These are phyloP conservation scores for Megaleporinus macrocephalus DNA, from an alignment of 2,113 vertebrate species.

Conservation along the genomic window DNA sequence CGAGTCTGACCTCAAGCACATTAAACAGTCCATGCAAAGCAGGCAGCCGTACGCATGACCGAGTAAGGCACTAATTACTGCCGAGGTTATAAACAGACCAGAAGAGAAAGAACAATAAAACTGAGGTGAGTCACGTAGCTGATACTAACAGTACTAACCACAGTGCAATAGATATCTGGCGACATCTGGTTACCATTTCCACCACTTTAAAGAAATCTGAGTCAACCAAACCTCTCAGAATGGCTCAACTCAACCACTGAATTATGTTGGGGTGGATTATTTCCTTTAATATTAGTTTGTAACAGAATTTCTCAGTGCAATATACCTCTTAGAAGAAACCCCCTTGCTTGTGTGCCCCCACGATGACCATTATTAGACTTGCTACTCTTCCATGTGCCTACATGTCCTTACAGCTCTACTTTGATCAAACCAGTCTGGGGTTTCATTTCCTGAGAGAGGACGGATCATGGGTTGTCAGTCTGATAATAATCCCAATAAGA, in stretches of 20 bases:
- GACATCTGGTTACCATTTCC: too few relatives aligned
- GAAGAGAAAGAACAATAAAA: background rate
- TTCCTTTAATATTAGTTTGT: background rate
- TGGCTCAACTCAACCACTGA: too few relatives aligned
- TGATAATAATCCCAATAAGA: background rate
- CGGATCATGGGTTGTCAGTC: background rate
- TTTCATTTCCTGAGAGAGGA: background rate
- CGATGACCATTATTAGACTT: background rate
- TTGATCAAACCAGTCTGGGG: background rate
- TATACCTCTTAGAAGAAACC: background rate
- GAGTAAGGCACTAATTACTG: too few relatives aligned
- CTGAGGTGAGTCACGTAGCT: background rate
- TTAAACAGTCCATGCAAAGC: background rate
- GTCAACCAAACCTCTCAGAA: too few relatives aligned
- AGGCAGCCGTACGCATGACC: background rate
- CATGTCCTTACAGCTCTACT: too few relatives aligned
- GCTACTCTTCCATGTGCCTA: too few relatives aligned
- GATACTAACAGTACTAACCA: background rate
- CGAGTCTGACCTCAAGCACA: too few relatives aligned
- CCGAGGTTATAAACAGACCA: too few relatives aligned
- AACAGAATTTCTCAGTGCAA: background rate
- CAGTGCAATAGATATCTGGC: background rate
- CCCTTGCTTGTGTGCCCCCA: background rate
- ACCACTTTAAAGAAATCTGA: too few relatives aligned
- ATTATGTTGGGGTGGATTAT: too few relatives aligned